Evolutionary conservation across 2,888 invertebrate species (phyloP), one percentile per base, ranked within the genome.

Genomic region (Bhutanitis thaidina): DNA sequence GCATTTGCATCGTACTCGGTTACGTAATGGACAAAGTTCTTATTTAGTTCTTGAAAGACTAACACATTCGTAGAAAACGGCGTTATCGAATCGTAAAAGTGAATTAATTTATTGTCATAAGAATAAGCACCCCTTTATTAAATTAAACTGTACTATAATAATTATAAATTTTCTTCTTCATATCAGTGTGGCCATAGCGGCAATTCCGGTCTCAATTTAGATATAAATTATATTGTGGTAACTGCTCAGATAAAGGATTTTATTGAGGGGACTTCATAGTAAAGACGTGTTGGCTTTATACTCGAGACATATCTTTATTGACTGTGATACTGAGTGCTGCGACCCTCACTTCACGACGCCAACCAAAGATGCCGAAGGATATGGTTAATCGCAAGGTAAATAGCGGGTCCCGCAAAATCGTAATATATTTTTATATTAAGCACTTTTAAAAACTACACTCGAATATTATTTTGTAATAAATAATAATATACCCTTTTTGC

Each of bases 161-260:
- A 72, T 68, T 72, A 65, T 73, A 71, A 73, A 66, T 64, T 77
- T 74, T 76, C 79, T 72, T 69, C 68, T 67, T 66, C 59, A 64
- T 67, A 58, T 64, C 62, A 60, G 58, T 57, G 58, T 62, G 59
- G 61, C 60, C 67, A 67, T 59, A 61, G 67, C 65, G 64, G 69
- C 71, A 72, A 68, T 79, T 74, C 62, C 64, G 61, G 69, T 69
- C 64, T 76, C 65, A 75, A 84, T 84, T 81, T 77, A 84, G 83
- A 85, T 85, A 85, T 80, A 77, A 71, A 75, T 76, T 74, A 75
- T 75, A 69, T 69, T 67, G 77, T 79, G 65, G 63, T 77, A 65
- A 71, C 65, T 67, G 67, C 57, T 62, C 62, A 77, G 85, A 87
- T 86, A 86, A 83, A 80, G 74, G 61, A 64, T 69, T 80, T 83